Conservation (phyloP, 2,113 vertebrate species). For the Tetrax tetrax region DNA sequence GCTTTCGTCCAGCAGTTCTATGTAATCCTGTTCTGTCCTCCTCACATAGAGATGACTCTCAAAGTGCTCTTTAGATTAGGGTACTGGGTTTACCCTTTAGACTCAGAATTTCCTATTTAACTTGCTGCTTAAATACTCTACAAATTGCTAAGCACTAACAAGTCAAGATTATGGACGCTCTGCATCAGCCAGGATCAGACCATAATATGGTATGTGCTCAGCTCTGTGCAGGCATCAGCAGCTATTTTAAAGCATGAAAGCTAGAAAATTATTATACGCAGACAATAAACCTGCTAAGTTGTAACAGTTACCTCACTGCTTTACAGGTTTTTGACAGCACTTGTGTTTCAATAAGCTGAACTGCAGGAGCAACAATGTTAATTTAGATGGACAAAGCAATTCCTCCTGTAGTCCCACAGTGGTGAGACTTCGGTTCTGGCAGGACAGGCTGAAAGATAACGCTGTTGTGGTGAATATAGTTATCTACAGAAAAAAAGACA, state of each 20-base stretch:
- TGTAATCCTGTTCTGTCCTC: background rate
- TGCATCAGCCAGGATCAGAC: background rate
- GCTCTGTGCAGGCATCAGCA: background rate
- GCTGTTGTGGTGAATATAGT: background rate
- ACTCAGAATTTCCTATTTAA: background rate
- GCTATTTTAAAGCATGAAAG: background rate
- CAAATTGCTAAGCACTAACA: background rate
- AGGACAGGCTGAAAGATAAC: background rate
- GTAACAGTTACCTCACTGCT: background rate
- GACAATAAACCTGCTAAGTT: background rate
- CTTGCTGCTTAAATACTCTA: background rate
- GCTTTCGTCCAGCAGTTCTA: background rate
- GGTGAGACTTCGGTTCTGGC: background rate
- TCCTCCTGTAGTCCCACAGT: background rate
- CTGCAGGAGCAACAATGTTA: background rate
- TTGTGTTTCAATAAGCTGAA: slow-evolving; percentile 6
- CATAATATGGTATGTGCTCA: background rate
- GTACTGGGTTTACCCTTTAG: background rate
- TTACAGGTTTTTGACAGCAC: background rate
- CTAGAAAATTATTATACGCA: background rate
- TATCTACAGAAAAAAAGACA: background rate
- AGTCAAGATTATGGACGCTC: background rate
- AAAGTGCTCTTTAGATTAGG: background rate
- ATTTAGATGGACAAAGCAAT: background rate
- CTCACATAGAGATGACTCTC: background rate